Percentiles rank a stretch among this genome's conserved stretches.
Conservation (phyloP, 2,113 vertebrate genomes). For the Fukomys damarensis region DNA sequence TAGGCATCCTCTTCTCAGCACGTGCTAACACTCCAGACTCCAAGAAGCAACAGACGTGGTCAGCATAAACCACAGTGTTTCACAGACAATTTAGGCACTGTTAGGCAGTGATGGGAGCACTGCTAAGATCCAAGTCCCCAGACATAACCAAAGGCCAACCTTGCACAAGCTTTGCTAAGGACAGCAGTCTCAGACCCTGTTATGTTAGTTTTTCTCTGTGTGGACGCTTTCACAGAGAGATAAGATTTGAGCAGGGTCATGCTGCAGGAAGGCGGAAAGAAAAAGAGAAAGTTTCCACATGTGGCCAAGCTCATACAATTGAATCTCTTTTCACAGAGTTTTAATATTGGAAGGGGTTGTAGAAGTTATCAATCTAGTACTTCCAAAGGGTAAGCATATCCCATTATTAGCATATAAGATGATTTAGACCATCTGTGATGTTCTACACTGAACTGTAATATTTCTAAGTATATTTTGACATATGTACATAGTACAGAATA, state of each 20-base stretch:
- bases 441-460: neutral
- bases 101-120: neutral
- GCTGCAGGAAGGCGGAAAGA: neutral
- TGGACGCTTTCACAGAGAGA: neutral
- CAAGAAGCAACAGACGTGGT: neutral
- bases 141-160: neutral
- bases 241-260: neutral
- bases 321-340: constrained; percentile 1
- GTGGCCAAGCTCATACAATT: neutral
- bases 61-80: neutral
- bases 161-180: neutral
- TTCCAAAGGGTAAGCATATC: neutral
- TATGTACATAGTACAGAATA: neutral
- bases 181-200: neutral
- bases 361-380: neutral
- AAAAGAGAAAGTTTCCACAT: neutral
- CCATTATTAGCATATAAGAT: neutral
- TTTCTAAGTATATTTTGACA: constrained; percentile 10
- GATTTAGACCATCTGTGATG: neutral
- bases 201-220: neutral
- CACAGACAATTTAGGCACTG: neutral
- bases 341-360: neutral
- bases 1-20: neutral
- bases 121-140: neutral
- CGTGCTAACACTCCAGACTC: neutral